phyloP scores from a whole-genome alignment of 2,797 vertebrate genomes.

The Anomalospiza imberbis region DNA sequence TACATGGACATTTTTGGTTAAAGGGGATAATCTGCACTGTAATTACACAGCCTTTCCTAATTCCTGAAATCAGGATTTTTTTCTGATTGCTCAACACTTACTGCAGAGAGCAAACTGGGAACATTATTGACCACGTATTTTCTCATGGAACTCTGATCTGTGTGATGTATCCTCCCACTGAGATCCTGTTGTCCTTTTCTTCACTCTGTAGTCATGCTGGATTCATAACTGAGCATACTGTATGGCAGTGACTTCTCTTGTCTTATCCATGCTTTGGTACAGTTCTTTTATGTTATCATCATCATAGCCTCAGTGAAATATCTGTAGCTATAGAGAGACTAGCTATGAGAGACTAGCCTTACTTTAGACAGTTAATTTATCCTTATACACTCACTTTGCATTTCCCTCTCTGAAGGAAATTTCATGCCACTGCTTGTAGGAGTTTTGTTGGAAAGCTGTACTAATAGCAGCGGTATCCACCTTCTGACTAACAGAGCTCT shows the following conservation, averaged over 20 bases:
- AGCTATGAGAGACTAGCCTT: neutral
- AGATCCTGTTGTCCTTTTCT: neutral
- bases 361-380: neutral
- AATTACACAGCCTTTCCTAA: neutral
- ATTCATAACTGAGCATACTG: neutral
- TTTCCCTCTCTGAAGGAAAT: neutral
- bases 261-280: neutral
- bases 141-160: neutral
- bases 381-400: neutral
- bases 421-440: neutral
- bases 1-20: neutral
- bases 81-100: neutral
- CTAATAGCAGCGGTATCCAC: neutral
- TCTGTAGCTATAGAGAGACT: too few species aligned
- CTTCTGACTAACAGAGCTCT: neutral
- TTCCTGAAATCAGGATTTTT: neutral
- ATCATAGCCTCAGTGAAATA: neutral
- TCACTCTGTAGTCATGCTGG: neutral
- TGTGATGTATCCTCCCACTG: neutral
- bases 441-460: neutral
- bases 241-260: neutral
- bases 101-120: neutral
- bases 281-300: neutral
- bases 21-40: neutral
- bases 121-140: rapidly evolving